phyloP scores from a whole-genome alignment of 2,888 invertebrate species.

The Neocrepidodera transversa region DNA sequence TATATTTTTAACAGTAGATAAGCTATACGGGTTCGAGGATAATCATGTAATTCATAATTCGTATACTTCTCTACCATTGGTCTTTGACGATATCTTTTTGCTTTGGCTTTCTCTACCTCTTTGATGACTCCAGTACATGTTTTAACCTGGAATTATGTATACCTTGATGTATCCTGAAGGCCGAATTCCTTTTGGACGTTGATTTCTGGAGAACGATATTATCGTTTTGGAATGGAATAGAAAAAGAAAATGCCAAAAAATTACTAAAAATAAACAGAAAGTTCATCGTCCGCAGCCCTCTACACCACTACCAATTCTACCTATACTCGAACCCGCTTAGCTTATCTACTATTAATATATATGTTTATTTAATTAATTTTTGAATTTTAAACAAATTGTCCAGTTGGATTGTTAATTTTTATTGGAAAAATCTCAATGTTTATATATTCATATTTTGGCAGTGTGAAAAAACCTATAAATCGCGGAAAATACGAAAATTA shows the following conservation, averaged over 20 bases:
- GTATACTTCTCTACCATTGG: constrained; percentile 64
- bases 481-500: constrained; percentile 40
- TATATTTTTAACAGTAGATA: too few relatives aligned
- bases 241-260: too few relatives aligned
- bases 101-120: constrained; percentile 58
- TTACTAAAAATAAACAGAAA: too few relatives aligned
- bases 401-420: too few relatives aligned
- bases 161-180: constrained; percentile 72
- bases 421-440: constrained; percentile 14
- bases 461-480: constrained; percentile 37
- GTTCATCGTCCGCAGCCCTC: too few relatives aligned
- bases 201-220: constrained; percentile 70
- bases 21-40: too few relatives aligned
- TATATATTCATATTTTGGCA: constrained; percentile 34
- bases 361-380: too few relatives aligned
- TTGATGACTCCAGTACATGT: constrained; percentile 71
- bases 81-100: constrained; percentile 57
- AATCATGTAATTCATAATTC: constrained; percentile 58
- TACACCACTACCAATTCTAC: too few relatives aligned
- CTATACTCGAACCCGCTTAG: too few relatives aligned
- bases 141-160: constrained; percentile 75
- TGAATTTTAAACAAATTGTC: too few relatives aligned
- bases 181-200: constrained; percentile 61
- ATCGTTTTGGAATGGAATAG: constrained; percentile 81
- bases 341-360: too few relatives aligned